These are phyloP conservation scores for Mus caroli DNA, from an alignment of 2,797 vertebrate genomes.

Conservation along the genomic window DNA sequence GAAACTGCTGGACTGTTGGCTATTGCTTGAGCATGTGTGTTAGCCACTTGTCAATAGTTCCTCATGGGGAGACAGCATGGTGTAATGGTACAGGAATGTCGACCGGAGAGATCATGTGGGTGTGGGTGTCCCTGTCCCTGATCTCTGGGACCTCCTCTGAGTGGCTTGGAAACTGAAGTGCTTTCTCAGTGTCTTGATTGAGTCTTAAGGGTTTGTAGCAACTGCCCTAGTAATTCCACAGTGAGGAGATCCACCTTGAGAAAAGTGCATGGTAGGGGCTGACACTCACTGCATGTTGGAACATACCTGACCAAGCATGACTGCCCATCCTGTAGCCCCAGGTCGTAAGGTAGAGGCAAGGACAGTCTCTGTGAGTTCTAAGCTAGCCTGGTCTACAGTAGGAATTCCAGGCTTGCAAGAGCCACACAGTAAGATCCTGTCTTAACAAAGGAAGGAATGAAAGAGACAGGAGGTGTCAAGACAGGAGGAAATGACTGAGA, in stretches of 20 bases:
- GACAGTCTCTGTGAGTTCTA: neutral
- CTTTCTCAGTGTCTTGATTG: neutral
- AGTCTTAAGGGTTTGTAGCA: neutral
- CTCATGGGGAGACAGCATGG: rapidly evolving
- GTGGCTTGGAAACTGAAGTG: neutral
- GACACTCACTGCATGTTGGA: rapidly evolving
- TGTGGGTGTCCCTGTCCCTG: no score
- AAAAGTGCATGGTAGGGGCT: neutral
- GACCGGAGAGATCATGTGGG: neutral
- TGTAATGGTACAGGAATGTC: no score
- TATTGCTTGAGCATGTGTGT: neutral
- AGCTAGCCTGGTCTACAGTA: neutral
- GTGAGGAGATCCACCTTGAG: neutral
- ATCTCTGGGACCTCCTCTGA: neutral
- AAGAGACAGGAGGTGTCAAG: neutral
- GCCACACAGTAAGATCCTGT: neutral
- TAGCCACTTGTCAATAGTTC: neutral
- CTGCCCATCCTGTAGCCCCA: neutral
- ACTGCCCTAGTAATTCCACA: neutral
- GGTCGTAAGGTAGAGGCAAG: neutral
- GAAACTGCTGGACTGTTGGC: neutral
- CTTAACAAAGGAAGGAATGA: neutral
- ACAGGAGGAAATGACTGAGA: rapidly evolving
- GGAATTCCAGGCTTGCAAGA: neutral
- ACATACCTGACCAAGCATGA: neutral